Evolutionary conservation across 2,113 vertebrate species (phyloP).

Genomic region (Daboia siamensis): DNA sequence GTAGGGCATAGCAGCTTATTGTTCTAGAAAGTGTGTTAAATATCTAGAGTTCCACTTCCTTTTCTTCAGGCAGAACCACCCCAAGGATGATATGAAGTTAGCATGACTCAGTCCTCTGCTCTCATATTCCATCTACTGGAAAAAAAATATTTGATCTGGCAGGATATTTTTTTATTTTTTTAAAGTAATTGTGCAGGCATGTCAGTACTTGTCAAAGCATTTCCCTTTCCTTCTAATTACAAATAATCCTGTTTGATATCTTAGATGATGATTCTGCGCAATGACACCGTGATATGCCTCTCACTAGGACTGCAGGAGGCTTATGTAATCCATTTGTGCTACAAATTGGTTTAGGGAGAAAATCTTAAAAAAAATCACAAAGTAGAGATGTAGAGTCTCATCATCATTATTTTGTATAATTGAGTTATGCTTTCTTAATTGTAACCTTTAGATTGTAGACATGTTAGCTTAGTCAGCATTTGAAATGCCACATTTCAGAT

Average conservation of each 20-base stretch:
- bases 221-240: slow-evolving; percentile 45
- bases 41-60: neutral
- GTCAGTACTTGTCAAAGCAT: slow-evolving; percentile 38
- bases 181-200: slow-evolving; percentile 24
- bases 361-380: slow-evolving; percentile 28
- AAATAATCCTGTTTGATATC: slow-evolving; percentile 34
- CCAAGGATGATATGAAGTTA: slow-evolving; percentile 14
- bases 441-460: neutral
- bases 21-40: neutral
- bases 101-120: slow-evolving; percentile 28
- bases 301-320: slow-evolving; percentile 17
- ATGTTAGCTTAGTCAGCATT: neutral
- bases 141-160: slow-evolving; percentile 47
- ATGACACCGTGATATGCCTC: slow-evolving; percentile 5
- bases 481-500: neutral
- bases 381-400: neutral
- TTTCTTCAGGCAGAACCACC: neutral
- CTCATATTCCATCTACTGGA: slow-evolving; percentile 23
- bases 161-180: slow-evolving; percentile 37
- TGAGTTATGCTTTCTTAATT: neutral
- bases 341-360: neutral
- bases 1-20: neutral
- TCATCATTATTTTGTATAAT: neutral
- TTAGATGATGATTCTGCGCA: slow-evolving; percentile 18
- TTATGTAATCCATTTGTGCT: slow-evolving; percentile 9